Evolutionary conservation across 2,113 vertebrate genomes (phyloP), one percentile per base, ranked within the genome.

Genomic region (Rhinogobius similis): DNA sequence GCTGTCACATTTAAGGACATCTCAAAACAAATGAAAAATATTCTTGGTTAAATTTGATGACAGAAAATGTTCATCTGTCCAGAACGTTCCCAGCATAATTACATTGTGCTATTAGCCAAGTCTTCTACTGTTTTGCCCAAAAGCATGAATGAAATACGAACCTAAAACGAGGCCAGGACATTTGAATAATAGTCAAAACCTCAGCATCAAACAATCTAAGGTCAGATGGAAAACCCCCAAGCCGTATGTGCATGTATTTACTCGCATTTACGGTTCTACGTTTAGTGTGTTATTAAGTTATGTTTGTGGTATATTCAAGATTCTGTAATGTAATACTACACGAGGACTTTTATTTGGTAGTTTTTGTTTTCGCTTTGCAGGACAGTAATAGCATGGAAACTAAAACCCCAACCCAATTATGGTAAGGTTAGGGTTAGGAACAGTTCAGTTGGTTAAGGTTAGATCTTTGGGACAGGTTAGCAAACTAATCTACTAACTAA

Each of bases 21-120:
- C 18, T 38, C 18, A 20, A 36, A n/a, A 61, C 18, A n/a, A 61
- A 61, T 61, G 29, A 38, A 32, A 29, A 1, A 32, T 59, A 10
- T 36, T 36, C 18, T 61, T 12, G 58, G 58, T n/a, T 38, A 3
- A 11, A 59, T 32, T 32, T n/a, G 27, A 59, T 59, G 29, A 32
- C 38, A 61, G 29, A 61, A 36, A 36, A n/a, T 21, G 29, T 38
- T 61, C 58, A 61, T 38, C 29, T 55, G 26, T 55, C 52, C 52
- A 55, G 52, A 55, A 55, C 21, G 5, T 10, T 2, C 9, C 16
- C 16, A 36, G 18, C n/a, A 9, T 61, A 61, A 61, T 61, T 36
- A 61, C 29, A 38, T 12, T 61, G 58, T 38, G 9, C 18, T n/a
- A 36, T 61, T 36, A 11, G 29, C 58, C 58, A 36, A 61, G 58